Evolutionary conservation across 2,797 vertebrate species (phyloP).

Genomic region (Columba guinea): DNA sequence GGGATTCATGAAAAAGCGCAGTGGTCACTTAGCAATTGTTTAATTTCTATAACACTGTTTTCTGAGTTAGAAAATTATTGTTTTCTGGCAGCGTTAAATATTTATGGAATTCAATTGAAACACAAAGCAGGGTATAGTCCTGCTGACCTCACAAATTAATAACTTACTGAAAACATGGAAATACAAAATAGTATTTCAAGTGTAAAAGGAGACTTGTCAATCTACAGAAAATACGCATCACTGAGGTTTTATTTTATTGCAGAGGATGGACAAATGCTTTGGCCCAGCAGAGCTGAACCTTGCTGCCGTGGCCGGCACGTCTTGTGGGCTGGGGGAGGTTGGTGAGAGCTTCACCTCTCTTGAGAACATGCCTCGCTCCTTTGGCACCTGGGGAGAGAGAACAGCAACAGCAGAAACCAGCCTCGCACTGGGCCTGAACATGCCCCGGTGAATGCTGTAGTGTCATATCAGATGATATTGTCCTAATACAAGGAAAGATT

Average conservation of each 20-base stretch:
- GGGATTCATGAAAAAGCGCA: slow-evolving; percentile 15
- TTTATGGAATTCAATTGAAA: slow-evolving; percentile 30
- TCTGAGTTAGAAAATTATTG: slow-evolving; percentile 41
- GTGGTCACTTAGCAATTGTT: slow-evolving; percentile 66
- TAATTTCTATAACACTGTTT: slow-evolving; percentile 30
- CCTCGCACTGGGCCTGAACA: fast-evolving
- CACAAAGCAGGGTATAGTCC: not conserved
- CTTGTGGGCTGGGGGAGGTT: not conserved
- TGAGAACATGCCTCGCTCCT: not conserved
- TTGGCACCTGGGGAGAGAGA: not conserved
- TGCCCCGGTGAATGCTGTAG: not conserved
- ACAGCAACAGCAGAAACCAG: fast-evolving
- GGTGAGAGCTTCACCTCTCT: not conserved
- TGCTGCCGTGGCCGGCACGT: not conserved
- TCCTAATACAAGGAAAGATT: not conserved
- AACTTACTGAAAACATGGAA: not conserved
- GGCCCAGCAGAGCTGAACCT: not conserved
- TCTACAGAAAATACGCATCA: not conserved
- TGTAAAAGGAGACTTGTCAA: not conserved
- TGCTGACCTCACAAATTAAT: not conserved
- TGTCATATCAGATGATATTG: fast-evolving
- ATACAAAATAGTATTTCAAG: not conserved
- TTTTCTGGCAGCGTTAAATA: slow-evolving; percentile 32
- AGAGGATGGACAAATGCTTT: not conserved
- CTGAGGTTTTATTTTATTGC: not conserved